Evolutionary conservation across 53 echinoderm and acorn worm species (phyloP), one percentile per base, ranked within the genome.

Genomic region (Antedon mediterranea): DNA sequence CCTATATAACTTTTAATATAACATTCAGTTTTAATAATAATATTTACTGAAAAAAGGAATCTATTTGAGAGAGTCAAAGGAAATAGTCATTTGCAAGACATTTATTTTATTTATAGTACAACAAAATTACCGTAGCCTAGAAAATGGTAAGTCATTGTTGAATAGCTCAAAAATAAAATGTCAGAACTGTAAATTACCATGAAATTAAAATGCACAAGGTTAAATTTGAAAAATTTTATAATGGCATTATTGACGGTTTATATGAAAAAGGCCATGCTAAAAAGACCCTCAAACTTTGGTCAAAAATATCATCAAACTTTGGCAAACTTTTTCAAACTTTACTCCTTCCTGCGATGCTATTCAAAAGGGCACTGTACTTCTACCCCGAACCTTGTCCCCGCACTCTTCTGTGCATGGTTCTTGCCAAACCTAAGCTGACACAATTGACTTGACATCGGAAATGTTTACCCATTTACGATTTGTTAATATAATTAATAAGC

Each of bases 381-480:
- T 57, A 57, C 57, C 57, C 57, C 57, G 57, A 57, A 57, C 57
- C 57, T 57, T 57, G 57, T 57, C 57, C 57, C 57, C 57, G 57
- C 11, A 57, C 11, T 57, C 57, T 23, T 9, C 57, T 26, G 57
- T 57, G 57, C 57, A 23, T 57, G 57, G 14, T 57, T 57, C 57
- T 18, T 57, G 57, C 57, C 20, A 57, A 57, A 57, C 20, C 9
- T 18, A 8, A 13, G 57, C 57, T 41, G 57, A 57, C 57, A 57
- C 57, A 57, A 57, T 57, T 57, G 57, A 57, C 57, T 57, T 57
- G 57, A 57, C 57, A 57, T 57, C 57, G 2, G 23, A 57, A 57
- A 57, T 57, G 23, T 57, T 57, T 57, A 57, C 57, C 57, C 57
- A 57, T 57, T 18, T 57, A 15, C 23, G 23, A 26, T 57, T 57